phyloP scores from a whole-genome alignment of 2,888 invertebrate genomes.

The Tachina grossa region DNA sequence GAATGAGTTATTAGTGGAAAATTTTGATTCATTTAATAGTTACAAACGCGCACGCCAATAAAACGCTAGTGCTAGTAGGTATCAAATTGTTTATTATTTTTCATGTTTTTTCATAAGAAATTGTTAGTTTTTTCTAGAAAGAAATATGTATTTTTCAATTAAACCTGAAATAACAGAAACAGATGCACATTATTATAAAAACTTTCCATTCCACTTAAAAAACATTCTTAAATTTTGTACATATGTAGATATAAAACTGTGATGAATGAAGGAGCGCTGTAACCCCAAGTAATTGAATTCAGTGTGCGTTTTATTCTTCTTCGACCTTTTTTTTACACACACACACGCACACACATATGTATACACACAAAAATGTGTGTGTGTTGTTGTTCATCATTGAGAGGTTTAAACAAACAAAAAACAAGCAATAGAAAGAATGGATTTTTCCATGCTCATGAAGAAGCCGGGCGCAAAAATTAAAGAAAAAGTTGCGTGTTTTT shows the following conservation, averaged over 20 bases:
- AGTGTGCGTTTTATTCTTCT: conserved; percentile 1
- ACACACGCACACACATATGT: too few species aligned
- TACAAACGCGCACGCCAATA: background rate
- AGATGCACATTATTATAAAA: conserved; percentile 20
- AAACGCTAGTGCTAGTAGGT: background rate
- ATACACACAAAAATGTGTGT: background rate
- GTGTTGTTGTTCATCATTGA: conserved; percentile 22
- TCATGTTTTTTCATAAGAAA: background rate
- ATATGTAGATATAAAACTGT: conserved; percentile 3
- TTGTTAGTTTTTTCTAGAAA: conserved; percentile 24
- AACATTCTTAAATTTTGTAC: background rate
- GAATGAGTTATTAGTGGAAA: conserved; percentile 19
- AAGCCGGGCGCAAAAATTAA: conserved; percentile 2
- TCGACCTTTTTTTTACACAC: background rate
- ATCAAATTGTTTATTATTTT: conserved; percentile 30
- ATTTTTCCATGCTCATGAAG: conserved; percentile 52
- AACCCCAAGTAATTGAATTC: conserved; percentile 35
- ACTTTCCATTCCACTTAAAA: conserved; percentile 55
- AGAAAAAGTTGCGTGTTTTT: background rate
- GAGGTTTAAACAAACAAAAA: conserved; percentile 30
- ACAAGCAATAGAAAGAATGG: background rate
- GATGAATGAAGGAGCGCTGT: conserved; percentile 14
- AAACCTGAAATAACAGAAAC: conserved; percentile 23
- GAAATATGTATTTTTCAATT: conserved; percentile 42
- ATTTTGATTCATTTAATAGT: background rate